Evolutionary conservation across 2,888 invertebrate species (phyloP).

Genomic region (Seladonia tumulorum): DNA sequence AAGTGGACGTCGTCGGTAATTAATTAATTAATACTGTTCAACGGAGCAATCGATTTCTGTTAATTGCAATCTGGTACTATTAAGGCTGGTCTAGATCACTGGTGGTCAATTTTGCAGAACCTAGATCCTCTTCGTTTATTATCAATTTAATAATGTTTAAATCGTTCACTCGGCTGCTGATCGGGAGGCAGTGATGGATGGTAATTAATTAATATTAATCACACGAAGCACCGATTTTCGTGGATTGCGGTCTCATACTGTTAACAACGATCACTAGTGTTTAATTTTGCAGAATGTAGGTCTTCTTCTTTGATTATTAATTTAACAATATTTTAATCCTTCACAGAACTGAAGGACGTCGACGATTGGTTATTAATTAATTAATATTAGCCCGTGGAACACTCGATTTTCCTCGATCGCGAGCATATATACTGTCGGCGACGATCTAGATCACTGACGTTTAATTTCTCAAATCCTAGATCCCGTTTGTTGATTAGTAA

Average conservation of each 20-base stretch:
- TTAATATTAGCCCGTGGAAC: background rate
- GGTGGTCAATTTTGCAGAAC: background rate
- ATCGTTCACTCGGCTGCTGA: background rate
- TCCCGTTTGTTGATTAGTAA: background rate
- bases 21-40: background rate
- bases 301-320: no score
- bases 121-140: background rate
- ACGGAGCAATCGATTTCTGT: background rate
- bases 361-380: slow-evolving; percentile 21
- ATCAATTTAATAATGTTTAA: background rate
- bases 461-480: background rate
- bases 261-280: no score
- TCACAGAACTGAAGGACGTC: no score
- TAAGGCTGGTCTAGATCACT: background rate
- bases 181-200: background rate
- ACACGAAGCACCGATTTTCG: no score
- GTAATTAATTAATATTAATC: no score
- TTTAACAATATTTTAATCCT: no score
- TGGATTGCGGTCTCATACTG: no score
- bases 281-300: no score
- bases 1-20: background rate
- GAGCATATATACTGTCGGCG: background rate
- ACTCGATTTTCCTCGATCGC: background rate
- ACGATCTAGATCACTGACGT: background rate
- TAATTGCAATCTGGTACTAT: background rate